Base-by-base conservation (phyloP, 1,140 invertebrate species). In the Drosophila cardini region DNA sequence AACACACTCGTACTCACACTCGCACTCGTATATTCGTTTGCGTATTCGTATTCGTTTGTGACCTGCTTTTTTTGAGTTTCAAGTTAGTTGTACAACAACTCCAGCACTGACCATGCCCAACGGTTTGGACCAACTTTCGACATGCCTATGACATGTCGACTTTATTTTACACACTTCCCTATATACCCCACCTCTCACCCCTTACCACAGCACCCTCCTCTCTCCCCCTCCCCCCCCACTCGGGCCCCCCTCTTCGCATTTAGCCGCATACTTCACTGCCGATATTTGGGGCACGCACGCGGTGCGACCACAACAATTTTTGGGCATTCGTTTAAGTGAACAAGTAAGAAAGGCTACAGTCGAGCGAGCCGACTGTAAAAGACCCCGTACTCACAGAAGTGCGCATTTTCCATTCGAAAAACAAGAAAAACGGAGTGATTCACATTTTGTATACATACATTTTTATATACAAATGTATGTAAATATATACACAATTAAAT, bases 281-380 rank as follows among this genome's bases (percentile, higher is more conserved):
- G 52, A 53, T 80, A 85, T 84, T 84, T 85, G 77, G 81, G 64
- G 64, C 81, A 84, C 81, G 77, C 80, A 84, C 70, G 71, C 71
- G 53, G 52, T 43, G 60, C 36, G 16, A 62, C 34, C 45, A 42
- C 45, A 58, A 60, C 18, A 16, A 34, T 61, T 61, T 70, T 73
- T 34, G 55, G 55, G 56, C 40, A 38, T 15, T 63, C 18, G n/a
- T 61, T 61, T 10, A 2, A 32, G 9, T 32, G 34, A 45, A 8
- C n/a, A n/a, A n/a, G n/a, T n/a, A n/a, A n/a, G n/a, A n/a, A n/a
- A n/a, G n/a, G n/a, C n/a, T n/a, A n/a, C n/a, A n/a, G n/a, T n/a
- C n/a, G n/a, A n/a, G n/a, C n/a, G n/a, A n/a, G n/a, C n/a, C n/a
- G n/a, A n/a, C n/a, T n/a, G n/a, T n/a, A n/a, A n/a, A n/a, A n/a